Evolutionary conservation across 2,113 vertebrate genomes (phyloP).

Genomic region (Pteruthius melanotis): DNA sequence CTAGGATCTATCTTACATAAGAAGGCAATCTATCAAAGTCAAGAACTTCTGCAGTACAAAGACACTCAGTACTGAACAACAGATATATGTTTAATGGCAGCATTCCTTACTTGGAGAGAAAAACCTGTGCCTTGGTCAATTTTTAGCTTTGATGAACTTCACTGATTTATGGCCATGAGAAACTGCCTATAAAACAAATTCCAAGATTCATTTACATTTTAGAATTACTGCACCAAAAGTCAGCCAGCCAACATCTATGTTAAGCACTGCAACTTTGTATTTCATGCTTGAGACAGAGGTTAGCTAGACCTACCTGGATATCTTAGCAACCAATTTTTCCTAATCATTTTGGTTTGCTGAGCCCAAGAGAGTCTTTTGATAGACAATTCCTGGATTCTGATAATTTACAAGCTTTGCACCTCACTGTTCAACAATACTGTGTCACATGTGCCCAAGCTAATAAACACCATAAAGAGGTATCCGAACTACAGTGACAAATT

Average conservation of each 20-base stretch:
- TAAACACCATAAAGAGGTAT: background rate
- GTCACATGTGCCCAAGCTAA: background rate
- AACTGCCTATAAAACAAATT: background rate
- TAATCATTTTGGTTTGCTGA: background rate
- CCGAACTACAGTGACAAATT: background rate
- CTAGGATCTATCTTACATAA: background rate
- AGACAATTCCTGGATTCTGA: background rate
- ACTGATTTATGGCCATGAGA: background rate
- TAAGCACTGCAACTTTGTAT: background rate
- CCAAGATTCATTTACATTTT: background rate
- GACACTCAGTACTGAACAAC: background rate
- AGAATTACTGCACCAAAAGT: background rate
- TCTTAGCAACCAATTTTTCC: background rate
- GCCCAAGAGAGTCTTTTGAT: background rate
- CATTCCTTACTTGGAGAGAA: background rate
- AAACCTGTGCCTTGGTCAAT: background rate
- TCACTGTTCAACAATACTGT: background rate
- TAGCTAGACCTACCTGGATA: background rate
- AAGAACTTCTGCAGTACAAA: background rate
- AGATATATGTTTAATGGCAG: fast-evolving
- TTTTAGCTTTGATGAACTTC: background rate
- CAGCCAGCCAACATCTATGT: background rate
- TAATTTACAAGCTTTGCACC: background rate
- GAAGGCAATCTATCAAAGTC: background rate
- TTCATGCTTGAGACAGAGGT: background rate